Base-by-base conservation (phyloP, 2,797 vertebrate genomes). In the Lagocephalus sceleratus region DNA sequence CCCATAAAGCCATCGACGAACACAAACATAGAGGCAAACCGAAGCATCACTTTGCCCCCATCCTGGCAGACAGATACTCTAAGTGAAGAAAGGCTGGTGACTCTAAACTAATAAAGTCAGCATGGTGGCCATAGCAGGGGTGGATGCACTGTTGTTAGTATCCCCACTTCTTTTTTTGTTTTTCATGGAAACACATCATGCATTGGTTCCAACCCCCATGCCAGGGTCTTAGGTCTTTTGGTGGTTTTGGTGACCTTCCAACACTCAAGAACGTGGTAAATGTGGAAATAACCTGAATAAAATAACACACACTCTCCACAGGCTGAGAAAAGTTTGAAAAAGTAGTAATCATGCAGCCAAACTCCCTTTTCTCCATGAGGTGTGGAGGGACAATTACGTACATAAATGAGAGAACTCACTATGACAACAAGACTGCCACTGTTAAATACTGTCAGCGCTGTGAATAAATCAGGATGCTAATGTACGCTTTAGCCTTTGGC, bases 81-180 rank as follows among this genome's bases (percentile, higher is more conserved):
- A 71, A 44, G 40, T 9, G 47, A 71, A 78, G 69, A 63, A 63
- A 73, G 51, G 71, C 63, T 61, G 78, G 77, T 73, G 78, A 76
- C 60, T 53, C 74, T 82, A 77, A 85, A 84, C 85, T 85, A 88
- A 88, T 87, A 85, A 85, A 87, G 76, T 66, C 79, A 73, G 81
- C 76, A 72, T 81, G 73, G 73, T 67, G 71, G 80, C 69, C 70
- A 66, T 76, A 79, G 77, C 79, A 78, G 79, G 66, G 65, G 68
- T 67, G 57, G 73, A 47, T 60, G 68, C 68, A 40, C 64, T 76
- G 76, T 73, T 62, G 74, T 84, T 84, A 66, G 78, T 61, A 61
- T 47, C 68, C 60, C 71, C 68, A 64, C 62, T 76, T 68, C 21
- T 54, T 74, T 66, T 40, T 38, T 75, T 66, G 76, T 64, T 72